phyloP scores from a whole-genome alignment of 2,113 vertebrate species.

The Damaliscus lunatus region DNA sequence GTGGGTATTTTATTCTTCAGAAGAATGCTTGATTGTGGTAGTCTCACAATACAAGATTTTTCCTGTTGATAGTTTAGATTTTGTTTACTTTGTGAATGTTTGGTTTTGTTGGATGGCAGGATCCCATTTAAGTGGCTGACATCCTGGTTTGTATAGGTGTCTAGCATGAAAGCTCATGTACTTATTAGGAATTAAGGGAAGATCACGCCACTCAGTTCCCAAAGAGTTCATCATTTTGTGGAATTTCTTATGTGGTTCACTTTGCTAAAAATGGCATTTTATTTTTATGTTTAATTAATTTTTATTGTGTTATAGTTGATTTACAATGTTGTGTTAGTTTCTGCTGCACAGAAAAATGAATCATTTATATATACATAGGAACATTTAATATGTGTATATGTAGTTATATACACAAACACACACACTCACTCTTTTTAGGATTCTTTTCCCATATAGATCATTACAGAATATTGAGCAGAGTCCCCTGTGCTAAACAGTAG shows the following conservation, averaged over 20 bases:
- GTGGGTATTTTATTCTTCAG: not conserved
- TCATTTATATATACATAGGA: too few relatives aligned
- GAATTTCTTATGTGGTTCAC: not conserved
- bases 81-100: slow-evolving; percentile 3
- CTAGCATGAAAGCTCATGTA: not conserved
- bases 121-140: not conserved
- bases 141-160: not conserved
- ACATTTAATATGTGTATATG: not conserved
- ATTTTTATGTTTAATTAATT: not conserved
- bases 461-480: not conserved
- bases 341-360: not conserved
- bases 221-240: not conserved
- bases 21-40: slow-evolving; percentile 22
- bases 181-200: not conserved
- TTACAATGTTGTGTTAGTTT: not conserved
- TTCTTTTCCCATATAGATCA: not conserved
- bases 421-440: not conserved
- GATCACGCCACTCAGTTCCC: not conserved
- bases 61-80: not conserved
- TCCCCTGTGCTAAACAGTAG: not conserved
- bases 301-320: not conserved
- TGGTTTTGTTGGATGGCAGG: not conserved
- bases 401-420: not conserved
- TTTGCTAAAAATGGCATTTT: not conserved
- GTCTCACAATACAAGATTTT: not conserved